phyloP scores from a whole-genome alignment of 64 coral and sea anemone genomes.

The Montipora efflorescens region DNA sequence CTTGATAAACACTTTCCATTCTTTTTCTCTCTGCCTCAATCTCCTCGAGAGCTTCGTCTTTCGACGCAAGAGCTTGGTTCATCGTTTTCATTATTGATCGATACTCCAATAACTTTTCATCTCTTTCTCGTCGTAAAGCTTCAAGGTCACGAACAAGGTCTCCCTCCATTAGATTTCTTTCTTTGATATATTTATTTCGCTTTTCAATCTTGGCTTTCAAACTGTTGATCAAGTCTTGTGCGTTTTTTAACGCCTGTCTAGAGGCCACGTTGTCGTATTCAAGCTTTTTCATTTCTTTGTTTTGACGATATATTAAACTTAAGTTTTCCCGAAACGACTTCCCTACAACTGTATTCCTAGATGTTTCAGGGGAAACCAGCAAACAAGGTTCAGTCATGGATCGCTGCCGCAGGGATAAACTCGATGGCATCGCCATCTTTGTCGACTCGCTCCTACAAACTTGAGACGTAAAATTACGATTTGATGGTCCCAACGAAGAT shows the following conservation, averaged over 20 bases:
- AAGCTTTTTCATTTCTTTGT: constrained; percentile 30
- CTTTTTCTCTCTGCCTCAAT: constrained; percentile 12
- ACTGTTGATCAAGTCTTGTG: constrained; percentile 4
- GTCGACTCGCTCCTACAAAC: neutral
- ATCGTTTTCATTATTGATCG: constrained; percentile 19
- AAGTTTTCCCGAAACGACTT: constrained; percentile 27
- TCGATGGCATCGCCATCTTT: neutral
- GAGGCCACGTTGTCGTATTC: constrained; percentile 39
- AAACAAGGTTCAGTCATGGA: constrained; percentile 1
- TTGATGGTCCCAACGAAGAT: neutral
- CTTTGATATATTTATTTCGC: constrained; percentile 31
- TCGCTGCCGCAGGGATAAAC: neutral
- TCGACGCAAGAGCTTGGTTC: constrained; percentile 10
- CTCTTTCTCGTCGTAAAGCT: constrained; percentile 18
- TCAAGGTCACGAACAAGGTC: constrained; percentile 16
- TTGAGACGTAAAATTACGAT: neutral
- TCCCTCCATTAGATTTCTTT: constrained; percentile 27
- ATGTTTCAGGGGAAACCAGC: neutral
- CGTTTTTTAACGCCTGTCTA: neutral
- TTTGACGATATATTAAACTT: constrained; percentile 41
- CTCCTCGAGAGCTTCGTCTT: constrained; percentile 18
- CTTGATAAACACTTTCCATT: constrained; percentile 12
- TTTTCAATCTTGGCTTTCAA: constrained; percentile 35
- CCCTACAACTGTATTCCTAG: neutral
- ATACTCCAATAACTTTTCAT: constrained; percentile 37